Conservation (phyloP, 2,797 vertebrate genomes). For the Sebastes hopkinsi region DNA sequence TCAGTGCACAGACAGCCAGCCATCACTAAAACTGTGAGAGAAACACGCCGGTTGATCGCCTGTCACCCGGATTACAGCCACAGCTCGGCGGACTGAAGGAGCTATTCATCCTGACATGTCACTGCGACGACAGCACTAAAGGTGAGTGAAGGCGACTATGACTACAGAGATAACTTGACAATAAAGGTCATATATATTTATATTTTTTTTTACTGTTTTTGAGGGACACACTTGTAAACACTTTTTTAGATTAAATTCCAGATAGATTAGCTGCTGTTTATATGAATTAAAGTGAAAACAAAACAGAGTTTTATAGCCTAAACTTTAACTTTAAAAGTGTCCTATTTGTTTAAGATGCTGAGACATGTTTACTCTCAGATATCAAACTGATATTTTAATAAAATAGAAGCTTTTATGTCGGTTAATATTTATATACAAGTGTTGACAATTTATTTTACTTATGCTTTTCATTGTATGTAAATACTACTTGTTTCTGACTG, state of each 20-base stretch:
- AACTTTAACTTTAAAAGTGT: neutral
- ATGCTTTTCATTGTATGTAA: no score
- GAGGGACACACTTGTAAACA: neutral
- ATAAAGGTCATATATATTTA: neutral
- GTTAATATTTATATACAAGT: neutral
- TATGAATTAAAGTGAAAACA: neutral
- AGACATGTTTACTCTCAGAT: neutral
- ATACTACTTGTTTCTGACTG: no score
- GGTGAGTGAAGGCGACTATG: conserved; percentile 40
- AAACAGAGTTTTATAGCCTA: neutral
- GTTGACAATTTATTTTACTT: no score
- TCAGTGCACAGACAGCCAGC: conserved; percentile 3
- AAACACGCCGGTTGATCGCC: neutral
- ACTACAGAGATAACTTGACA: neutral
- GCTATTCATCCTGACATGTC: neutral
- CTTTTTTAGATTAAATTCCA: neutral
- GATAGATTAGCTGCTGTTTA: neutral
- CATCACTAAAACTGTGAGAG: conserved; percentile 7
- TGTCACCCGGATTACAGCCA: neutral
- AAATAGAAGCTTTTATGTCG: neutral
- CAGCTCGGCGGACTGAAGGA: neutral
- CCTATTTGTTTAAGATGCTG: neutral
- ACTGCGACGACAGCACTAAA: neutral
- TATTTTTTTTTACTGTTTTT: neutral
- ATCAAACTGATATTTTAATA: neutral